Evolutionary conservation across 2,113 vertebrate genomes (phyloP).

Genomic region (Nycticorax nycticorax): DNA sequence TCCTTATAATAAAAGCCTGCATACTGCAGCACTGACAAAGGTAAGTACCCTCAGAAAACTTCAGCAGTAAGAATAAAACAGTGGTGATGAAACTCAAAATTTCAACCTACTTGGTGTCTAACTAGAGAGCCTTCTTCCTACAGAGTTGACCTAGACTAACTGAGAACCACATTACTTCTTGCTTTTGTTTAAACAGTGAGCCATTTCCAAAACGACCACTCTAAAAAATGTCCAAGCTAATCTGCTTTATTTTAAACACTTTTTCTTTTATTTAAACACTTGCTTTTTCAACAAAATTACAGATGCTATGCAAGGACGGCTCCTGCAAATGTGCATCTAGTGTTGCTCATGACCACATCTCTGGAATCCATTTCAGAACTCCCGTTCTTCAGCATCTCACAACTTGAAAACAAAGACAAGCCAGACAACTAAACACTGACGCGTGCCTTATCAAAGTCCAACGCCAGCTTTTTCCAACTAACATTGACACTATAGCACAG

Average conservation of each 20-base stretch:
- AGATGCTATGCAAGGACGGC: background rate
- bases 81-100: background rate
- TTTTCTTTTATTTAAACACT: background rate
- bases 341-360: background rate
- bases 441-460: background rate
- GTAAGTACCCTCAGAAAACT: background rate
- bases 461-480: fast-evolving
- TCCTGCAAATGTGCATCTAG: background rate
- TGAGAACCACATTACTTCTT: background rate
- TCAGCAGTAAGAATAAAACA: background rate
- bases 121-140: background rate
- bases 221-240: background rate
- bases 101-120: background rate
- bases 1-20: background rate
- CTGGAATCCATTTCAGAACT: background rate
- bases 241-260: background rate
- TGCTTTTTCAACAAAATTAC: background rate
- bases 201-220: background rate
- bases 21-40: background rate
- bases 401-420: background rate
- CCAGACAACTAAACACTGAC: background rate
- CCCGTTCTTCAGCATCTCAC: background rate
- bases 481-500: background rate
- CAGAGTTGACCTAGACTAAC: background rate
- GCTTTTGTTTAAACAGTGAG: background rate